Evolutionary conservation across 1,140 invertebrate species (phyloP).

Genomic region (Rhopalosiphum maidis): DNA sequence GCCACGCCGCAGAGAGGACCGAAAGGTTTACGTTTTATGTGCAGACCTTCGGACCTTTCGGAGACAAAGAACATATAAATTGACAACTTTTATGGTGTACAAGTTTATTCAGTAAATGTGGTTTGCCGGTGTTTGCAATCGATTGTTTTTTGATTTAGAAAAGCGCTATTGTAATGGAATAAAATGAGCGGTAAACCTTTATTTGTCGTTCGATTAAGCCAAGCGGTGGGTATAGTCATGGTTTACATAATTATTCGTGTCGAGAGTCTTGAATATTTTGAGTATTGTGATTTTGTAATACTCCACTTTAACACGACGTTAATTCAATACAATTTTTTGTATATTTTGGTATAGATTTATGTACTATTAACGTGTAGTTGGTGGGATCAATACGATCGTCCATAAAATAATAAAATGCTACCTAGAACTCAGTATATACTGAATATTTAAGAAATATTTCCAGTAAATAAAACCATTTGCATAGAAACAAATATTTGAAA

Average conservation of each 20-base stretch:
- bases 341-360: neutral
- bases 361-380: neutral
- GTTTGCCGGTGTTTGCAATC: neutral
- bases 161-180: neutral
- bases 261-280: neutral
- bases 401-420: neutral
- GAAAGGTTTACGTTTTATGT: constrained; percentile 48
- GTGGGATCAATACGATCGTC: neutral
- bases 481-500: neutral
- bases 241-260: neutral
- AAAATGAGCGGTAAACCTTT: neutral
- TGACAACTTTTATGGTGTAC: constrained; percentile 41
- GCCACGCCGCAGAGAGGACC: neutral
- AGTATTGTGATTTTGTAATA: neutral
- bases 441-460: neutral
- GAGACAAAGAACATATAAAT: constrained; percentile 50
- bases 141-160: constrained; percentile 25
- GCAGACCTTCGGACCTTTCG: constrained; percentile 13
- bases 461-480: neutral
- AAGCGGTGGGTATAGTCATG: neutral
- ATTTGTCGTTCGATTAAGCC: neutral
- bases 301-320: neutral
- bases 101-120: constrained; percentile 7
- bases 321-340: neutral
- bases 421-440: neutral